Base-by-base conservation (phyloP, 2,888 invertebrate genomes). In the Eupithecia dodoneata region DNA sequence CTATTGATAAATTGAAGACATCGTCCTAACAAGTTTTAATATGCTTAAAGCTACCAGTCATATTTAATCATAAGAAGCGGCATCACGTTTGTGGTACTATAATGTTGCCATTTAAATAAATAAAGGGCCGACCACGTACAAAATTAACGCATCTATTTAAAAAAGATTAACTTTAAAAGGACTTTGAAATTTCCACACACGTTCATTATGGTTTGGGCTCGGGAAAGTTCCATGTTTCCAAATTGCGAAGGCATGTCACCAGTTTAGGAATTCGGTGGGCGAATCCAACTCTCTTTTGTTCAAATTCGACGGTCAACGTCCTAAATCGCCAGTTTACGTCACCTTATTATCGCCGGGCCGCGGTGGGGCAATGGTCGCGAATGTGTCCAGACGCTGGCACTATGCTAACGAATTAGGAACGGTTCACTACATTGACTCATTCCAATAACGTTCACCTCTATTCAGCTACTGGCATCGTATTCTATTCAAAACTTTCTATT, bases 371-470 rank as follows among this genome's bases (percentile, higher is more conserved):
- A 84, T 77, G 81, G 84, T 85, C 88, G 87, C 86, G 87, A 88
- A 91, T 87, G 86, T 89, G 85, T 88, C 87, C 84, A 84, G 88
- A 87, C 87, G 87, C 87, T 86, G 87, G 85, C 86, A 87, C 84
- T 86, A 84, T 87, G 87, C 87, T 88, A 87, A 88, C 88, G 87
- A 92, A 92, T 92, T 92, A 83, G 88, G 86, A 84, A 90, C 87
- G 90, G 89, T 88, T 89, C 83, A 87, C 82, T 81, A 83, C 80
- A 79, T 80, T 82, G 80, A 84, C 83, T 84, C 86, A 86, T 87
- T 88, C 82, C 85, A 85, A 87, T 86, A 85, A 83, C 82, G 81
- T 84, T 88, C 84, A 85, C 84, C 81, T 83, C 83, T 85, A 87
- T 87, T 87, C 85, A 85, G 84, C 82, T 80, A 78, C 83, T 79